Base-by-base conservation (phyloP, 2,797 vertebrate species). In the Melanotaenia pygmaea region DNA sequence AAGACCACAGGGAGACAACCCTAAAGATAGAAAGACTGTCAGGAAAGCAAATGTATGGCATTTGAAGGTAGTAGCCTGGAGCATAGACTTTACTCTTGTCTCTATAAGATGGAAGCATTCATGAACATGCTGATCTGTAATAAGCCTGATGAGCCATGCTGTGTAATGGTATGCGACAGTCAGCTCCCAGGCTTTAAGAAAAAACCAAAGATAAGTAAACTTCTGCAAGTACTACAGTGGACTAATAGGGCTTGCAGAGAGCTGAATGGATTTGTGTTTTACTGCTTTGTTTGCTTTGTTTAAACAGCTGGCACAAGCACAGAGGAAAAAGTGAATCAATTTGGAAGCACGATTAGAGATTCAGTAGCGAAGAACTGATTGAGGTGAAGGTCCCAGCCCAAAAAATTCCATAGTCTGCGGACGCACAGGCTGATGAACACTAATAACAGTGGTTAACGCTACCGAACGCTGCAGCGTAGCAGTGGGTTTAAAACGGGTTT, bases 111-210 rank as follows among this genome's bases (percentile, higher is more conserved):
- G 74, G 79, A 77, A 68, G 76, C 76, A 53, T 64, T 74, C 26
- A 59, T 64, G 68, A 84, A 80, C 72, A 54, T 81, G 65, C 82
- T 75, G 75, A 86, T 80, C 82, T 91, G 86, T 86, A 87, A 91
- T 90, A 43, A 71, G 74, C 77, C 78, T 85, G 83, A 87, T 84
- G 84, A 89, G 72, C 76, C 58, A 59, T 83, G 81, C 78, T 75
- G 73, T 76, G 73, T 80, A 78, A 87, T 72, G 54, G 82, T 28
- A 86, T 47, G 59, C 80, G 77, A 76, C 76, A 67, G 80, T 70
- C 58, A 77, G 74, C 64, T 56, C 53, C 28, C 28, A 67, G 79
- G 79, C 62, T 84, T 74, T 38, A 59, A 43, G 51, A 38, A 57
- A 53, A 64, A 50, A 32, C 32, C 12, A 50, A 28, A 70, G 59